phyloP scores from a whole-genome alignment of 2,797 vertebrate species.

The Prunella strophiata region DNA sequence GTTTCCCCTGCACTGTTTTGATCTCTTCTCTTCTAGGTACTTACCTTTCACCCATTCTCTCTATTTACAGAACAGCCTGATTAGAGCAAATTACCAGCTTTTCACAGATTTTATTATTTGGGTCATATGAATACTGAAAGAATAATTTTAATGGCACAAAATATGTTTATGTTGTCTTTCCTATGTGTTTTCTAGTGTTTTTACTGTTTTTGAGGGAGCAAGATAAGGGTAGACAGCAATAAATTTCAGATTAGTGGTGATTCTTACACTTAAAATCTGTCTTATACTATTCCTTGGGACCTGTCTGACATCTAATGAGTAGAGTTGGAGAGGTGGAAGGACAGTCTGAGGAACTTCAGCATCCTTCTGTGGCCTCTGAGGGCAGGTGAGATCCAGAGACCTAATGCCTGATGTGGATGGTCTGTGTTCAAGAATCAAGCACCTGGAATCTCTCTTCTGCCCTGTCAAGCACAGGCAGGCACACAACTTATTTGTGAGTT shows the following conservation, averaged over 20 bases:
- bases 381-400: neutral
- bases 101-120: neutral
- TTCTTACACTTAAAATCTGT: neutral
- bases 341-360: neutral
- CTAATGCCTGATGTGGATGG: neutral
- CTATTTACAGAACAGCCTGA: slow-evolving; percentile 10
- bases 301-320: neutral
- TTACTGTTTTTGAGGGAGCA: fast-evolving
- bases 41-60: neutral
- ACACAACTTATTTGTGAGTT: neutral
- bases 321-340: neutral
- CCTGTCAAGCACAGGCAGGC: neutral
- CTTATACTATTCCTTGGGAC: fast-evolving
- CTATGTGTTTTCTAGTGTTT: neutral
- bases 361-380: neutral
- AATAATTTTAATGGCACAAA: neutral
- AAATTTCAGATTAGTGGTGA: neutral
- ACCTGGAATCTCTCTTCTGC: neutral
- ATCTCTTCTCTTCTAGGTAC: neutral
- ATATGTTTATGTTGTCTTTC: neutral
- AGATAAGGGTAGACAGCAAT: neutral
- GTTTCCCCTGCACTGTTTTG: slow-evolving; percentile 10
- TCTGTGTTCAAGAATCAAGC: neutral
- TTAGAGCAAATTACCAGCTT: neutral
- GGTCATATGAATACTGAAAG: neutral